These are phyloP conservation scores for Istiophorus platypterus DNA, from an alignment of 2,113 vertebrate genomes.

Conservation along the genomic window DNA sequence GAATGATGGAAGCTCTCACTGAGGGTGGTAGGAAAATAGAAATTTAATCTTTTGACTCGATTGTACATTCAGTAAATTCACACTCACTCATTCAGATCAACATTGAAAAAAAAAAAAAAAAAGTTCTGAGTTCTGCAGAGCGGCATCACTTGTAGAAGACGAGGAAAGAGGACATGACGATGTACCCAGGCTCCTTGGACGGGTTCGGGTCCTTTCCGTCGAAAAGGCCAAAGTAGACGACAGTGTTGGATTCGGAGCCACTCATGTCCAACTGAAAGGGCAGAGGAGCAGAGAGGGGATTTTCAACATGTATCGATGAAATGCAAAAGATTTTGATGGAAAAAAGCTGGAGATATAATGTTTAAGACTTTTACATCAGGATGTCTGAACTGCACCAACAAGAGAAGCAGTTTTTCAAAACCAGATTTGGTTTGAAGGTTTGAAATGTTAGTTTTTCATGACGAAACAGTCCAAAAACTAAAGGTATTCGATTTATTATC, in stretches of 20 bases:
- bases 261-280: constrained; percentile 76
- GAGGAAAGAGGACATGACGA: constrained; percentile 86
- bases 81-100: background rate
- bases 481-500: too few relatives aligned
- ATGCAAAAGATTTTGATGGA: too few relatives aligned
- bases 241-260: constrained; percentile 65
- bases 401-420: too few relatives aligned
- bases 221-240: constrained; percentile 84
- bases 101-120: background rate
- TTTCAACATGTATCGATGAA: background rate
- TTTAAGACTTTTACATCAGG: too few relatives aligned
- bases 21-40: constrained; percentile 34
- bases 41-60: constrained; percentile 44
- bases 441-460: too few relatives aligned
- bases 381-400: too few relatives aligned
- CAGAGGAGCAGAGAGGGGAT: constrained; percentile 8
- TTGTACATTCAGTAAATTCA: constrained; percentile 1
- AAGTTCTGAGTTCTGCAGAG: background rate
- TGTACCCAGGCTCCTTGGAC: constrained; percentile 78
- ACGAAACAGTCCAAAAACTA: too few relatives aligned
- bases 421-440: too few relatives aligned
- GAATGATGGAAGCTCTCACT: background rate
- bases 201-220: constrained; percentile 82
- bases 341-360: too few relatives aligned
- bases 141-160: constrained; percentile 82